These are phyloP conservation scores for Hybognathus amarus DNA, from an alignment of 2,797 vertebrate species.

Conservation along the genomic window DNA sequence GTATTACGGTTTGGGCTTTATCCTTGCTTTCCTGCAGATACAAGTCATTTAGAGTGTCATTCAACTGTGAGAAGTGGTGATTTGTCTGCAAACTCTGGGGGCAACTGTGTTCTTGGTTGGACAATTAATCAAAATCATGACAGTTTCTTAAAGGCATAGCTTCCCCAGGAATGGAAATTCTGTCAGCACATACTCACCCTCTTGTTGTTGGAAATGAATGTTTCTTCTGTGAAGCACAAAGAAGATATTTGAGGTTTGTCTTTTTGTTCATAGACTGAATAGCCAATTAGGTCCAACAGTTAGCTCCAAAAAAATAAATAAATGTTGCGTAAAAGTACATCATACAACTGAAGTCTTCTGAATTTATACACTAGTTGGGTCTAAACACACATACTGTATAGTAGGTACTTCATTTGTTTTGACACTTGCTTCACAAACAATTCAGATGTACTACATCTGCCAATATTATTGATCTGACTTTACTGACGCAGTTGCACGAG, in stretches of 20 bases:
- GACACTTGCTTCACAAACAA: neutral
- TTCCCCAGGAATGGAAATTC: neutral
- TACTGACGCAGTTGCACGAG: too few relatives aligned
- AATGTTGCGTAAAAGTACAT: neutral
- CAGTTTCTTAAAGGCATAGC: slow-evolving; percentile 32
- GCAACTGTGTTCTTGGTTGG: slow-evolving; percentile 60
- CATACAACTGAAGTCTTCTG: too few relatives aligned
- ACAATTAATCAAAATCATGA: slow-evolving; percentile 67
- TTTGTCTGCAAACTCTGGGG: slow-evolving; percentile 29
- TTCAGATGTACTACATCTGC: neutral
- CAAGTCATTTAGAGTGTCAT: neutral
- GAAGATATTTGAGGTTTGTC: neutral
- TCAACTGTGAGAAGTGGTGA: neutral
- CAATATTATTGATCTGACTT: too few relatives aligned
- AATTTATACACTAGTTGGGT: too few relatives aligned
- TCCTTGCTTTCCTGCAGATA: neutral
- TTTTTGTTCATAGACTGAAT: neutral
- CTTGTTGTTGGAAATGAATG: neutral
- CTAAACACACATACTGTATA: neutral
- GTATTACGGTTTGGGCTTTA: neutral
- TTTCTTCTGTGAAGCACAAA: neutral
- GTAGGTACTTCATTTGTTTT: neutral
- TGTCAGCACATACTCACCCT: neutral
- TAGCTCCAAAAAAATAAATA: neutral
- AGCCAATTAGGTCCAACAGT: neutral